Conservation (phyloP, 2,797 vertebrate genomes). For the Podarcis lilfordi region DNA sequence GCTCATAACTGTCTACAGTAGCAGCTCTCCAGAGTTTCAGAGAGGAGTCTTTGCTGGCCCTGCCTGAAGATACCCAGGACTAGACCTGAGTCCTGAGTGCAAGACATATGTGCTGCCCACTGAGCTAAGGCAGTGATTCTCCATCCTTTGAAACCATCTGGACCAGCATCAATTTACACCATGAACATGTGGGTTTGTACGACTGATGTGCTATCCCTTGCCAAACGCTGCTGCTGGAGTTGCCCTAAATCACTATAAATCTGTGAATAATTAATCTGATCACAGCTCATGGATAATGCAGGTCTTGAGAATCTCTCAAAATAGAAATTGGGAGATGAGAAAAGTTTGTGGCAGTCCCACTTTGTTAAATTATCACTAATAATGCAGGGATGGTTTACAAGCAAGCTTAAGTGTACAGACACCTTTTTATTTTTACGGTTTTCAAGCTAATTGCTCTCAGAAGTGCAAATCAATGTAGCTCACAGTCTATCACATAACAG, state of each 20-base stretch:
- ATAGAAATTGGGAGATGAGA: background rate
- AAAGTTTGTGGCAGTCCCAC: background rate
- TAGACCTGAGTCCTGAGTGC: no score
- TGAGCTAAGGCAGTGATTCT: background rate
- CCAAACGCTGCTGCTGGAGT: background rate
- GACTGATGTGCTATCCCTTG: background rate
- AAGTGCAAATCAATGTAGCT: background rate
- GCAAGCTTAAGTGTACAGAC: background rate
- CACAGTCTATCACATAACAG: background rate
- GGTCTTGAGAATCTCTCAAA: background rate
- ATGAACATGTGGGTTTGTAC: background rate
- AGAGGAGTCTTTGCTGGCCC: background rate
- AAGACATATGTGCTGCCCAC: no score
- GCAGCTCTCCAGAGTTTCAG: background rate
- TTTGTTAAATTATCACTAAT: background rate
- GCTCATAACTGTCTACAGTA: background rate
- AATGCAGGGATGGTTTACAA: background rate
- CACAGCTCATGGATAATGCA: background rate
- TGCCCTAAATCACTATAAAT: background rate
- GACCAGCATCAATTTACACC: background rate
- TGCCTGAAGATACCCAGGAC: background rate
- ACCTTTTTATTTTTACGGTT: conserved; percentile 5
- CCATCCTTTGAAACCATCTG: background rate
- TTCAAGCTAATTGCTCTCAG: background rate
- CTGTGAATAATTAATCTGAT: background rate